Evolutionary conservation across 2,797 vertebrate genomes (phyloP).

Genomic region (Sphenodon punctatus): DNA sequence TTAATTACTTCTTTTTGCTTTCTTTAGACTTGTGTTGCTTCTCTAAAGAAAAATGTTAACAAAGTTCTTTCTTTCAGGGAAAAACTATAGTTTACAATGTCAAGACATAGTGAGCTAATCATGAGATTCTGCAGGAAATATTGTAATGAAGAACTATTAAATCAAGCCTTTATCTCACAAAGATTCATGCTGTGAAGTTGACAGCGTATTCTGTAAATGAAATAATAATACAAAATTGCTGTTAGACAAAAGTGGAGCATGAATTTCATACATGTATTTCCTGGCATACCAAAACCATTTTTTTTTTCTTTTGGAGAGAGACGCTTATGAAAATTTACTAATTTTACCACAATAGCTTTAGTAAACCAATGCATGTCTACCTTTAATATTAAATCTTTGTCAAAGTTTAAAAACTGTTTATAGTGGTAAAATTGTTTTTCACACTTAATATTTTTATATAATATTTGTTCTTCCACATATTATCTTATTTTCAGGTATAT

Average conservation of each 20-base stretch:
- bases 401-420: constrained; percentile 10
- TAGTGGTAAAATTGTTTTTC: neutral
- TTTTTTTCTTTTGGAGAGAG: constrained; percentile 38
- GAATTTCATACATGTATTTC: constrained; percentile 58
- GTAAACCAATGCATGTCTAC: constrained; percentile 26
- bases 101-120: constrained; percentile 54
- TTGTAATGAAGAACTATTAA: constrained; percentile 68
- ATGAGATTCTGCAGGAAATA: constrained; percentile 51
- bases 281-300: constrained; percentile 39
- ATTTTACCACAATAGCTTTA: constrained; percentile 38
- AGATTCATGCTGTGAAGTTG: constrained; percentile 66
- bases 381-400: neutral
- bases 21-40: constrained; percentile 31
- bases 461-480: neutral
- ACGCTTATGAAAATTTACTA: constrained; percentile 25
- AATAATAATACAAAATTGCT: constrained; percentile 70
- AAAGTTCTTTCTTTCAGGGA: constrained; percentile 3
- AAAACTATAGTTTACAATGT: constrained; percentile 54
- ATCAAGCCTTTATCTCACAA: constrained; percentile 49
- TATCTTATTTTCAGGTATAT: neutral
- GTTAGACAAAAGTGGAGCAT: constrained; percentile 57
- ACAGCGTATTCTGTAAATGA: constrained; percentile 70
- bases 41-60: constrained; percentile 41
- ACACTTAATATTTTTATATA: neutral
- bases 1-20: constrained; percentile 2